Base-by-base conservation (phyloP, 2,888 invertebrate species). In the Drosophila meridionalis region DNA sequence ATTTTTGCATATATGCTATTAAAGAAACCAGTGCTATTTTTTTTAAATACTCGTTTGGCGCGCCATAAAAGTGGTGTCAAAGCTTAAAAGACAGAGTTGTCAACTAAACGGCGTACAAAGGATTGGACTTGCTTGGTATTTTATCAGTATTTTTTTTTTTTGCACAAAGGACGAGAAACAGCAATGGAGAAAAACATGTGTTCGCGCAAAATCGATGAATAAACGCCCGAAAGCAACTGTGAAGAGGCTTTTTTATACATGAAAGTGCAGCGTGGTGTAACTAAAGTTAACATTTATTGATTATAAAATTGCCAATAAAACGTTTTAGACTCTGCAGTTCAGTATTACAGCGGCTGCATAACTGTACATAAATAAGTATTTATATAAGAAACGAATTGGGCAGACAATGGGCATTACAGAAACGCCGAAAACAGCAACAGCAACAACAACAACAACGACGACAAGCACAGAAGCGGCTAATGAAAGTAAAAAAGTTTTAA, bases 321-420 rank as follows among this genome's bases (percentile, higher is more conserved):
- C 4, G 1, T 14, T 30, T 28, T 4, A 7, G 30, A 40, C 26
- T 34, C 26, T n/a, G 3, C 9, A 48, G 47, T n/a, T 45, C 34
- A 20, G 4, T 45, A 52, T 52, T 9, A 6, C 26, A 32, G 26
- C 58, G 38, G 28, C 43, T 45, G 12, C n/a, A 12, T 26, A 61
- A 28, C 42, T 68, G 60, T 48, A 71, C 8, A 26, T 34, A 26
- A 8, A 32, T 30, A 26, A 8, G n/a, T 30, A 43, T 40, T 63
- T 42, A 43, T 42, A 45, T 58, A 58, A 58, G 4, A 34, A 60
- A 64, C 7, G 6, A 48, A 42, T 38, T 32, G 12, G 36, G 40
- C 57, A 40, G 30, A 77, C 81, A 78, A 91, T 91, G 91, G 91
- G 91, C 69, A 90, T 91, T 53, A 91, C 90, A 53, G 92, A 92